These are phyloP conservation scores for Zapus hudsonius DNA, from an alignment of 2,113 vertebrate genomes.

Conservation along the genomic window DNA sequence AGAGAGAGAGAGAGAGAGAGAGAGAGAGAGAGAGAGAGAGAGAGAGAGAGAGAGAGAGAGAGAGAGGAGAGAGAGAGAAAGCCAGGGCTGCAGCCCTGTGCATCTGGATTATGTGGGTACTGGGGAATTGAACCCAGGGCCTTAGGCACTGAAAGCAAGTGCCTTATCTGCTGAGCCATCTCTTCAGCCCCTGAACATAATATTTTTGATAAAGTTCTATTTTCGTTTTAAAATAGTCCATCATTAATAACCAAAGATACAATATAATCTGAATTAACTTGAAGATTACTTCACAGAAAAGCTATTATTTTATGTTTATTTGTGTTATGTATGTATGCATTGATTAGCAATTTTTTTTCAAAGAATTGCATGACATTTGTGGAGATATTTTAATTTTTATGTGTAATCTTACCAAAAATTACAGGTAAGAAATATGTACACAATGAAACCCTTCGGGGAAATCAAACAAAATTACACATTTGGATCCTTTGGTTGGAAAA, in stretches of 20 bases:
- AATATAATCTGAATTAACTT: constrained; percentile 4
- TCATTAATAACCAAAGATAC: neutral
- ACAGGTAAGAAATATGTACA: neutral
- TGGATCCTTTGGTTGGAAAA: neutral
- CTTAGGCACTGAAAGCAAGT: too few relatives aligned
- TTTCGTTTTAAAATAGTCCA: neutral
- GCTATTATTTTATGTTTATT: neutral
- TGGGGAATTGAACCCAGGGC: too few relatives aligned
- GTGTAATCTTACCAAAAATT: neutral
- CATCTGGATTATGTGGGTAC: too few relatives aligned
- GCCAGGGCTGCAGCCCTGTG: too few relatives aligned
- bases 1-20: too few relatives aligned
- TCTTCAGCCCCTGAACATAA: too few relatives aligned
- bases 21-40: too few relatives aligned
- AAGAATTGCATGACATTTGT: neutral
- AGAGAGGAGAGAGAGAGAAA: too few relatives aligned
- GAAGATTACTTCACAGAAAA: constrained; percentile 11
- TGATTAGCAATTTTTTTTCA: constrained; percentile 17
- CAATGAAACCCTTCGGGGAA: neutral
- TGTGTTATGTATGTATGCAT: neutral
- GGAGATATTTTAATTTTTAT: constrained; percentile 8
- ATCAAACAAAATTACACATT: neutral
- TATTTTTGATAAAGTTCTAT: too few relatives aligned
- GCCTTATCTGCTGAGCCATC: too few relatives aligned
- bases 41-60: too few relatives aligned